A percentile compares a stretch with the other conserved stretches of the same genome.
phyloP scores from a whole-genome alignment of 1,140 invertebrate genomes.

The Calosoma granatense region DNA sequence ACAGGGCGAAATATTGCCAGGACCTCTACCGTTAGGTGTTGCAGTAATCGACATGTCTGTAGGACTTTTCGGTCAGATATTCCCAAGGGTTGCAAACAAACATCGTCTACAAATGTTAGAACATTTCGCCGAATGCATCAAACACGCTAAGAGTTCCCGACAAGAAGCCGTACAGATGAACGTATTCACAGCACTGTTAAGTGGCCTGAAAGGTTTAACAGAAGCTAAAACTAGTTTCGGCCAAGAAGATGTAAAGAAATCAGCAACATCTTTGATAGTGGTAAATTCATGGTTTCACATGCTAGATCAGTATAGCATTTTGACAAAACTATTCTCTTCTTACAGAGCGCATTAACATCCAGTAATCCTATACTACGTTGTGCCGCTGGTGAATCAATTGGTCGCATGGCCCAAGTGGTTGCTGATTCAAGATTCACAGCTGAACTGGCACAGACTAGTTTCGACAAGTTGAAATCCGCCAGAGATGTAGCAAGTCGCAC shows the following conservation, averaged over 20 bases:
- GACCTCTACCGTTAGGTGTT: conserved; percentile 89
- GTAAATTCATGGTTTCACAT: conserved; percentile 34
- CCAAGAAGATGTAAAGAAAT: conserved; percentile 82
- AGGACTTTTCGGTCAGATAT: conserved; percentile 85
- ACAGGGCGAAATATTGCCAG: conserved; percentile 54
- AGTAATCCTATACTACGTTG: conserved; percentile 79
- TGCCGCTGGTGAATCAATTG: conserved; percentile 78
- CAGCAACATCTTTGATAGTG: conserved; percentile 70
- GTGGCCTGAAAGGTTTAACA: conserved; percentile 78
- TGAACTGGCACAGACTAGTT: conserved; percentile 82
- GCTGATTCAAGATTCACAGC: conserved; percentile 79
- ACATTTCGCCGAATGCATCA: conserved; percentile 92
- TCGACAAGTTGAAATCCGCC: conserved; percentile 79
- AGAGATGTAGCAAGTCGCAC: conserved; percentile 81
- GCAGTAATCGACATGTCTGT: conserved; percentile 94
- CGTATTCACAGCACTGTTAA: conserved; percentile 86
- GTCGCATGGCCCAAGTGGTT: conserved; percentile 80
- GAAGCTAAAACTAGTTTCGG: conserved; percentile 79
- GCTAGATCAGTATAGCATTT: conserved; percentile 5
- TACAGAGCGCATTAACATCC: conserved; percentile 65
- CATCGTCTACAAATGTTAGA: conserved; percentile 94
- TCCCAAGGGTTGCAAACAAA: conserved; percentile 88
- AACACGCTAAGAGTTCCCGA: conserved; percentile 79
- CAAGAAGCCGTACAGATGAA: conserved; percentile 97
- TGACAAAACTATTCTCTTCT: conserved; percentile 16